Base-by-base conservation (phyloP, 2,113 vertebrate genomes). In the Lanius collurio region DNA sequence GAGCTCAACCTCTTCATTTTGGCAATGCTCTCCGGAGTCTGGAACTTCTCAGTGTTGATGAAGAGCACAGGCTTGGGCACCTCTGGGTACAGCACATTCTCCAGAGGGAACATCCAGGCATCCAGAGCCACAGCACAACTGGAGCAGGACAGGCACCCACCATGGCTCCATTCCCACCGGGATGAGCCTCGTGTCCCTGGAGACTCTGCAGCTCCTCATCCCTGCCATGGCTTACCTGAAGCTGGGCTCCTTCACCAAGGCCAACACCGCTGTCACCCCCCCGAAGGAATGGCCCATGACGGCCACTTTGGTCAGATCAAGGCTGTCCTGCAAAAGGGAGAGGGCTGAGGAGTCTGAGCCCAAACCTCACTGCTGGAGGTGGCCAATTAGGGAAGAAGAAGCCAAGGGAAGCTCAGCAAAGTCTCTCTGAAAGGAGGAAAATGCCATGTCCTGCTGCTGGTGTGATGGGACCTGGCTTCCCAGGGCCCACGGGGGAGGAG, bases 221-320 rank as follows among this genome's bases (percentile, higher is more conserved):
- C 71, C 50, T 24, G 46, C 42, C 17, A 10, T 0, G 1, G 74
- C 97, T 96, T 56, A 98, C 98, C 97, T 96, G 88, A 98, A 98
- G 7, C 89, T 56, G n/a, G 78, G 70, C 71, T 98, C 98, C 75
- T 98, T 98, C 68, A 97, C 92, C 81, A 98, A 42, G 67, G 98
- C 95, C 83, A 98, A 96, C 57, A 98, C 37, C 0, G 98, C 96
- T 3, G 98, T 98, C 27, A 97, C 94, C 13, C 98, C 98, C 10
- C 98, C 98, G 1, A 98, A 98, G 6, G 98, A 98, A 23, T 98
- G 98, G 35, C 98, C 98, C 98, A 98, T 98, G 76, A 98, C 68
- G 1, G 97, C 95, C 3, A 95, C 97, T 7, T 87, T 96, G 87
- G 41, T 91, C 90, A 97, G 37, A 41, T 98, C 97, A 5, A 98